Base-by-base conservation (phyloP, 2,113 vertebrate species). In the Fulmarus glacialis region DNA sequence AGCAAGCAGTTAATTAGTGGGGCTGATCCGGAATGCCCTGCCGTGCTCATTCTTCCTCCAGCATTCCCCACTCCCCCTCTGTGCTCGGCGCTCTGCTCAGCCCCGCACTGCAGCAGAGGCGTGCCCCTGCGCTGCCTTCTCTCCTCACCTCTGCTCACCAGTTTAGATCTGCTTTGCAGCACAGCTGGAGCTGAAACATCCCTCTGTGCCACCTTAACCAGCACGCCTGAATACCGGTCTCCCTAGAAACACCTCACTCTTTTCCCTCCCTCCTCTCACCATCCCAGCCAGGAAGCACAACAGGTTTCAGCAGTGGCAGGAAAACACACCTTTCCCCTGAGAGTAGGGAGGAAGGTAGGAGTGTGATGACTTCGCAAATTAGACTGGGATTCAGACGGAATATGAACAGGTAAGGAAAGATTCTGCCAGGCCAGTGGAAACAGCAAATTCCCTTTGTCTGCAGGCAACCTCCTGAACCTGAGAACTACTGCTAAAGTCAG, bases 1-100 rank as follows among this genome's bases (percentile, higher is more conserved):
- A 93, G 82, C 66, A 73, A 90, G 68, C 81, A 84, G 84, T 90
- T 96, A 96, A 97, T 96, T 95, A 90, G 92, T 23, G 47, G 72
- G 48, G 87, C 60, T 93, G 93, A 96, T 97, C 62, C 85, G 93
- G 82, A 95, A 87, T 55, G 74, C 45, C 93, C 81, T 7, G 86
- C 81, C 10, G 6, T 74, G 88, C 95, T 94, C 77, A 29, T 67
- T 92, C 70, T 75, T 87, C 84, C 77, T 89, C 82, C 90, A 83
- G 59, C 68, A 36, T 36, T 64, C 71, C 80, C 60, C 45, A 18
- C 30, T 82, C 62, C 55, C 19, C 9, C 45, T 50, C 92, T 32
- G 66, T 26, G 81, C 90, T 77, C 1, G 0, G 59, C 1, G 1
- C 74, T 36, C 63, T 19, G 45, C 72, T 87, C 60, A 87, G 42